Percentiles rank a stretch among this genome's conserved stretches.
Evolutionary conservation across 2,797 vertebrate species (phyloP).

Genomic region (Melopsittacus undulatus): DNA sequence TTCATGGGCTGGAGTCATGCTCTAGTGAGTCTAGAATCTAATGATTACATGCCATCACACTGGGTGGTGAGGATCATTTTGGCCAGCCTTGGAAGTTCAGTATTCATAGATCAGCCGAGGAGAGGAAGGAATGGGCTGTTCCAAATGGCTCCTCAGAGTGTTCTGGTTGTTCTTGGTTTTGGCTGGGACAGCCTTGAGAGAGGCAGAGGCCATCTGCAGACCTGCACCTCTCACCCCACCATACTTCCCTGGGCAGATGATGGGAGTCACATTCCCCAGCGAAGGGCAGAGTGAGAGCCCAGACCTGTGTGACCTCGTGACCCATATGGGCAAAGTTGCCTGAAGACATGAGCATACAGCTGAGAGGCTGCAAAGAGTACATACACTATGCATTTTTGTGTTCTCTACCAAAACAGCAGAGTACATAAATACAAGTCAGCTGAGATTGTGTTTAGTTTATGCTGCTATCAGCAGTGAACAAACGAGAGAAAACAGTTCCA

Average conservation of each 20-base stretch:
- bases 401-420: background rate
- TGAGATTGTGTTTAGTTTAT: background rate
- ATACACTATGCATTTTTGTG: background rate
- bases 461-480: constrained; percentile 6
- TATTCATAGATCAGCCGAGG: background rate
- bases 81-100: background rate
- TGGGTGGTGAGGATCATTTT: background rate
- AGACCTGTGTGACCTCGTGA: background rate
- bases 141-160: background rate
- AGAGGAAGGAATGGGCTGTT: background rate
- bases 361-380: background rate
- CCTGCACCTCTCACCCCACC: rapidly evolving
- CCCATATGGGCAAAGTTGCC: background rate
- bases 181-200: background rate
- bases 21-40: background rate
- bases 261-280: background rate
- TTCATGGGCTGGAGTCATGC: background rate
- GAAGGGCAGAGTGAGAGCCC: background rate
- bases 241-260: background rate
- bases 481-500: constrained; percentile 12
- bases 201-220: background rate
- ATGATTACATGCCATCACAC: too few species aligned
- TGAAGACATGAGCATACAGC: background rate
- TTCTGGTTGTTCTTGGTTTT: background rate
- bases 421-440: constrained; percentile 8